Evolutionary conservation across 2,797 vertebrate species (phyloP).

Genomic region (Sylvilagus floridanus): DNA sequence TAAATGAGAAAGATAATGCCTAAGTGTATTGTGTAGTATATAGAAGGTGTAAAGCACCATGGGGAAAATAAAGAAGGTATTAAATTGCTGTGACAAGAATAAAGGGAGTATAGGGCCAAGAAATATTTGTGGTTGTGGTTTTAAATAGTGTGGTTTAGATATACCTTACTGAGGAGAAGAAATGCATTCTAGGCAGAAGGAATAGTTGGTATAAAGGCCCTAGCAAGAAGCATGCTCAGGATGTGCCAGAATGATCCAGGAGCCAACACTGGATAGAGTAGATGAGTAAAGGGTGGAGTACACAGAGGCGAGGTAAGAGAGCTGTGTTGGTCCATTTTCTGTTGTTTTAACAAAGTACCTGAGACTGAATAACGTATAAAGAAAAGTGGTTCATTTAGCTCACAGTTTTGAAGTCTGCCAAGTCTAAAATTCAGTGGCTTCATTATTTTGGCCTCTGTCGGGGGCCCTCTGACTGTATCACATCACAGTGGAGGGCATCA

Average conservation of each 20-base stretch:
- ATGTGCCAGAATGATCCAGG: background rate
- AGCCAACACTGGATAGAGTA: background rate
- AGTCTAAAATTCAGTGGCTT: no score
- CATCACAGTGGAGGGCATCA: no score
- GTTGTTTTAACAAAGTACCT: no score
- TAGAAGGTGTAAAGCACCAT: background rate
- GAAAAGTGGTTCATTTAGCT: no score
- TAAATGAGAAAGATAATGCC: background rate
- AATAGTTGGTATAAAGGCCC: background rate
- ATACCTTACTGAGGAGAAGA: slow-evolving; percentile 3
- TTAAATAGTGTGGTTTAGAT: background rate
- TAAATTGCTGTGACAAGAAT: slow-evolving; percentile 11
- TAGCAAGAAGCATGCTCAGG: background rate
- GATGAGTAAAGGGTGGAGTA: background rate
- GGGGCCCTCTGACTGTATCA: no score
- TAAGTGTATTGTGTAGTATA: background rate
- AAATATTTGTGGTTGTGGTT: background rate
- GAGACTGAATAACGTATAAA: no score
- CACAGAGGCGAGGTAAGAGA: background rate
- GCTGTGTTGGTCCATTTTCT: no score
- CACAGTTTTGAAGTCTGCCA: no score
- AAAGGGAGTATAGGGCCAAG: background rate
- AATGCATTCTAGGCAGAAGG: background rate
- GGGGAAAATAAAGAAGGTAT: background rate
- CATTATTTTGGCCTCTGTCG: no score